These are phyloP conservation scores for Artibeus lituratus DNA, from an alignment of 2,797 vertebrate genomes.

Conservation along the genomic window DNA sequence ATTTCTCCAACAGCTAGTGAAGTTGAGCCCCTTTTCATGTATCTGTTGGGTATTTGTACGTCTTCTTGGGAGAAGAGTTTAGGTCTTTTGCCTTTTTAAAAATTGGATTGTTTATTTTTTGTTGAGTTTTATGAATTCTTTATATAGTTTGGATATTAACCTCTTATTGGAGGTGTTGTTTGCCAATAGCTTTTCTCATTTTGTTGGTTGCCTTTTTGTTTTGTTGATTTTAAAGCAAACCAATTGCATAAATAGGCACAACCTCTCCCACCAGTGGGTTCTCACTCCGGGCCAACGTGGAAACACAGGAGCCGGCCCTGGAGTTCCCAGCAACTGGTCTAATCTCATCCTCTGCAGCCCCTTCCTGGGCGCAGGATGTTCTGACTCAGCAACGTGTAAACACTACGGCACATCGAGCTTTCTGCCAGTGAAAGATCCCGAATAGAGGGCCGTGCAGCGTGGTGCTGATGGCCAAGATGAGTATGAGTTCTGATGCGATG, in stretches of 20 bases:
- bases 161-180: neutral
- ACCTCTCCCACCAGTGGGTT: neutral
- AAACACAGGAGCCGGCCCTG: too few species aligned
- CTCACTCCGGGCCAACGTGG: neutral
- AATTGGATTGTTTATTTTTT: neutral
- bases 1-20: neutral
- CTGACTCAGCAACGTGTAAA: neutral
- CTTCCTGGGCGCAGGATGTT: neutral
- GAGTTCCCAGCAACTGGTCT: neutral
- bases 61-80: neutral
- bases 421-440: neutral
- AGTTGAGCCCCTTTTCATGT: neutral
- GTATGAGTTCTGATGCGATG: neutral
- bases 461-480: neutral
- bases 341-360: neutral
- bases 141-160: too few species aligned
- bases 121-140: neutral
- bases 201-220: neutral
- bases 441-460: neutral
- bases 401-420: neutral
- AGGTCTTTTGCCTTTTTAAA: neutral
- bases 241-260: neutral
- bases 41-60: neutral
- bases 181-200: neutral
- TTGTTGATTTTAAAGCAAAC: neutral